These are phyloP conservation scores for Drosophila tristis DNA, from an alignment of 1,140 invertebrate genomes.

Conservation along the genomic window DNA sequence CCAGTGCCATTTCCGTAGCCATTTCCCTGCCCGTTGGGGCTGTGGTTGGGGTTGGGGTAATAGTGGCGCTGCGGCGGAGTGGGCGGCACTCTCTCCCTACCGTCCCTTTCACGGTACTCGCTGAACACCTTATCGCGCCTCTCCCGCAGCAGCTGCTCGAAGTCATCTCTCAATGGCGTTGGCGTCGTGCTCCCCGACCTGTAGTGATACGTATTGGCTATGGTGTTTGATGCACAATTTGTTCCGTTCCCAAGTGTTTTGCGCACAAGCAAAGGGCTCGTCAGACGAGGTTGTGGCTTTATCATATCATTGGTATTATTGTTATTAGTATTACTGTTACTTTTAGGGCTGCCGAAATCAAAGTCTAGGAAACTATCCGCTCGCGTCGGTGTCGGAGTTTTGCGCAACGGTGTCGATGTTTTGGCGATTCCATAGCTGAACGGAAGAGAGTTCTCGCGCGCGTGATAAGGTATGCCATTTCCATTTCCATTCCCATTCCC, in stretches of 20 bases:
- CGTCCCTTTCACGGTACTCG: slow-evolving; percentile 60
- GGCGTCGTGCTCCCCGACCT: slow-evolving; percentile 51
- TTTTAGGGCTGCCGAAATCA: slow-evolving; percentile 42
- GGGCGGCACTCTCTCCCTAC: slow-evolving; percentile 55
- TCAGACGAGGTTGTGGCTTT: slow-evolving; percentile 81
- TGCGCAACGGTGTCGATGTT: slow-evolving; percentile 72
- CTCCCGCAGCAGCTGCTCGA: slow-evolving; percentile 80
- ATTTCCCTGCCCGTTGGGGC: slow-evolving; percentile 12
- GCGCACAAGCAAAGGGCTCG: slow-evolving; percentile 83
- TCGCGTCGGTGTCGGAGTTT: slow-evolving; percentile 71
- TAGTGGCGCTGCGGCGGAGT: slow-evolving; percentile 59
- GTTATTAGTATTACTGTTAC: slow-evolving; percentile 36
- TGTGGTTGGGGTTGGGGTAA: slow-evolving; percentile 38
- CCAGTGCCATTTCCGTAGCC: slow-evolving; percentile 25
- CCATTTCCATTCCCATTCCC: slow-evolving; percentile 61
- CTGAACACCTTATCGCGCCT: slow-evolving; percentile 79
- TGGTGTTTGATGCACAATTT: slow-evolving; percentile 43
- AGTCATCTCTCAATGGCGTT: slow-evolving; percentile 66
- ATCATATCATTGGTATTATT: slow-evolving; percentile 64
- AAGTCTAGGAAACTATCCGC: slow-evolving; percentile 71
- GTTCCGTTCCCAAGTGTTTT: slow-evolving; percentile 72
- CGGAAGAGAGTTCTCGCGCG: slow-evolving; percentile 90
- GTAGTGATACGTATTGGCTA: slow-evolving; percentile 82
- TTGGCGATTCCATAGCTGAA: slow-evolving; percentile 89
- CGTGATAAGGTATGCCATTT: slow-evolving; percentile 90